Base-by-base conservation (phyloP, 2,888 invertebrate genomes). In the Rambutsinella grinnellia region DNA sequence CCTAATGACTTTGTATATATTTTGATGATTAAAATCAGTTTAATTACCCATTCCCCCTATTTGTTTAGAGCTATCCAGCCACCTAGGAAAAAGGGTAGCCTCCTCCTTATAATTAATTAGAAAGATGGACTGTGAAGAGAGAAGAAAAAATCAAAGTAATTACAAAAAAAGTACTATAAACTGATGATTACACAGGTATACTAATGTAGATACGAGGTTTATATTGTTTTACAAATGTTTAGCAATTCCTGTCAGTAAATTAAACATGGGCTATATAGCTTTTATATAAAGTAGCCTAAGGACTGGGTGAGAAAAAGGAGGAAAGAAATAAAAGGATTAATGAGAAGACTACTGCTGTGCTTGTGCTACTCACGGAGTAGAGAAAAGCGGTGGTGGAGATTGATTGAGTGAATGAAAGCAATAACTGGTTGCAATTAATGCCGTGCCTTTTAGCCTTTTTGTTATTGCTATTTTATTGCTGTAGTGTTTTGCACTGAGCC, bases 331-430 rank as follows among this genome's bases (percentile, higher is more conserved):
- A 70, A 63, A 70, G 70, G 62, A 70, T 70, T 70, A 70, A 70
- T 70, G 70, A 70, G 54, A 44, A 57, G 49, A 47, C 56, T 56
- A 19, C 70, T 56, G 46, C 53, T 62, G 19, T 68, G 68, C 65
- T n/a, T n/a, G n/a, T n/a, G n/a, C n/a, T n/a, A n/a, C n/a, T n/a
- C n/a, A n/a, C n/a, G 21, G 62, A 49, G 49, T 28, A 47, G 46
- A 61, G 69, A 53, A 61, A 61, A 28, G 61, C 24, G 60, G 10
- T 27, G n/a, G 61, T 23, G n/a, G 68, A 62, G 70, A 70, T 70
- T 70, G 70, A 70, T 70, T 70, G 70, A 70, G 70, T 70, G 70
- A 70, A 70, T 70, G 70, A 70, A 70, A 70, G 70, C 70, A 70
- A 70, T 70, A 70, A 70, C 70, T 70, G 70, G 63, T 56, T 70